These are phyloP conservation scores for Pseudomyrmex concolor DNA, from an alignment of 1,140 invertebrate genomes.

Conservation along the genomic window DNA sequence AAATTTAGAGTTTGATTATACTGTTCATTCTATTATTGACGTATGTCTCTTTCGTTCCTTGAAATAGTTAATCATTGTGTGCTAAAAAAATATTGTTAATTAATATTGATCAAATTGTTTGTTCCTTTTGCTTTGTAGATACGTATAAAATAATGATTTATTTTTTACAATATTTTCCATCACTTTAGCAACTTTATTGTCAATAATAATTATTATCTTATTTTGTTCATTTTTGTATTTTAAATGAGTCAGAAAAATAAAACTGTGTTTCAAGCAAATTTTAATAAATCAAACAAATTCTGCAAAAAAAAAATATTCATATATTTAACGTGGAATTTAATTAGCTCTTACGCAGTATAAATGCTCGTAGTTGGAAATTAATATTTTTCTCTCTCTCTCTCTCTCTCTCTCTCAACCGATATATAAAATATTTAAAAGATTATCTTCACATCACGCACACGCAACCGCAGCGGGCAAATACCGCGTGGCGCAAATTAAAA, in stretches of 20 bases:
- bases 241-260: not conserved
- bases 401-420: not conserved
- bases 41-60: not conserved
- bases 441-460: not conserved
- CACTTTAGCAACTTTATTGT: conserved; percentile 1
- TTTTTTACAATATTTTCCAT: not conserved
- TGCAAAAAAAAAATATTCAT: not conserved
- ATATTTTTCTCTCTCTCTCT: conserved; percentile 30
- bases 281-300: conserved; percentile 5
- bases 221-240: not conserved
- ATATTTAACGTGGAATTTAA: conserved; percentile 18
- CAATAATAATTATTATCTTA: not conserved
- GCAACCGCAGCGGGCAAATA: not conserved
- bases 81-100: conserved; percentile 10
- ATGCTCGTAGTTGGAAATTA: conserved; percentile 15
- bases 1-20: not conserved
- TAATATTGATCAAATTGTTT: not conserved
- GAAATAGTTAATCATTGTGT: not conserved
- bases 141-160: conserved; percentile 1
- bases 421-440: conserved; percentile 51
- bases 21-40: not conserved
- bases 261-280: not conserved
- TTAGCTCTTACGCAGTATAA: conserved; percentile 13
- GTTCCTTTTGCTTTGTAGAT: not conserved
- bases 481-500: conserved; percentile 38